These are phyloP conservation scores for Buceros bicornis DNA, from an alignment of 2,797 vertebrate genomes.

Conservation along the genomic window DNA sequence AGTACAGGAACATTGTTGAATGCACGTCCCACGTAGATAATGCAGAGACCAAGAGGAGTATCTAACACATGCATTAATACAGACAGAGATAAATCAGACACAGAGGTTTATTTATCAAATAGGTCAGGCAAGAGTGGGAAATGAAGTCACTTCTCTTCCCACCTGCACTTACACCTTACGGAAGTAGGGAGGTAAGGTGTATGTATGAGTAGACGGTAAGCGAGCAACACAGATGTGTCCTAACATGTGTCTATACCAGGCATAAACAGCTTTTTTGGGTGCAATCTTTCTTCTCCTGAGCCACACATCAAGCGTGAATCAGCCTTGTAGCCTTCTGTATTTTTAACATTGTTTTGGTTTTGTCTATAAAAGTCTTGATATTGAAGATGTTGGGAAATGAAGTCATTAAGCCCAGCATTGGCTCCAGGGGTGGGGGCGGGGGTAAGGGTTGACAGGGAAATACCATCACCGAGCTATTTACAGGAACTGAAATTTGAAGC, in stretches of 20 bases:
- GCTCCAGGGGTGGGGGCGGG: neutral
- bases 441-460: neutral
- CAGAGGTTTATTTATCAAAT: neutral
- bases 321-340: fast-evolving
- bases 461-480: neutral
- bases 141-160: neutral
- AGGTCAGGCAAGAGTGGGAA: neutral
- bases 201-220: neutral
- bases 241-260: neutral
- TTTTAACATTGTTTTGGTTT: neutral
- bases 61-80: neutral
- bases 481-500: conserved; percentile 31
- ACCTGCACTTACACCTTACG: neutral
- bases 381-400: neutral
- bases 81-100: neutral
- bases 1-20: neutral
- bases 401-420: neutral
- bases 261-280: neutral
- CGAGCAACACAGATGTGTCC: fast-evolving
- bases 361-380: neutral
- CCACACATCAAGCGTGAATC: neutral
- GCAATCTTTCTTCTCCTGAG: neutral
- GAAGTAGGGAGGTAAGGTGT: neutral
- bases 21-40: neutral
- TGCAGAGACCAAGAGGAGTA: neutral